A percentile compares a stretch with the other conserved stretches of the same genome.
Evolutionary conservation across 2,113 vertebrate genomes (phyloP).

Genomic region (Sclerurus mexicanus): DNA sequence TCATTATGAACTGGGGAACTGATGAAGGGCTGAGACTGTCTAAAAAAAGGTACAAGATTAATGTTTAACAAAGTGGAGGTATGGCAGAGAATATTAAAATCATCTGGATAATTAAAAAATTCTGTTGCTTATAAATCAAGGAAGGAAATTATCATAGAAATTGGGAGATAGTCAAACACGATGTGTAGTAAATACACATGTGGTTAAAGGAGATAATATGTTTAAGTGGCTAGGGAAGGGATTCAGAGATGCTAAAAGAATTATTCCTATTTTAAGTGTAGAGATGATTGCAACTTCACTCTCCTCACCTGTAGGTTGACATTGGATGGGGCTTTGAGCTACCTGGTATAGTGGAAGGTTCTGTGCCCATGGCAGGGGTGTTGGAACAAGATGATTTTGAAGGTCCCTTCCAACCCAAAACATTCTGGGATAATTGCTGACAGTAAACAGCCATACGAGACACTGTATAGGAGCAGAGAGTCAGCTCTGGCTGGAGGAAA

Average conservation of each 20-base stretch:
- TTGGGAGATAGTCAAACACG: not conserved
- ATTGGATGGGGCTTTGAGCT: not conserved
- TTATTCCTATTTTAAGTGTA: not conserved
- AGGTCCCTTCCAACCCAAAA: not conserved
- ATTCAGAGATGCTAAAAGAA: not conserved
- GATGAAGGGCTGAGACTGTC: not conserved
- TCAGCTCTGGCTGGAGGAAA: not conserved
- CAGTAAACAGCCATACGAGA: not conserved
- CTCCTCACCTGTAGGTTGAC: not conserved
- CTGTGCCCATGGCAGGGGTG: not conserved
- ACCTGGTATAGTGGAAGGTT: not conserved
- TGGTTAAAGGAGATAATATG: not conserved
- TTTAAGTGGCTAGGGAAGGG: not conserved
- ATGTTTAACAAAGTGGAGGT: constrained; percentile 36
- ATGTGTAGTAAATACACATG: constrained; percentile 20
- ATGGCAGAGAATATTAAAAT: constrained; percentile 51
- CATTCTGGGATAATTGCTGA: not conserved
- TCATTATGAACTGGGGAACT: not conserved
- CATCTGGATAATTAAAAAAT: constrained; percentile 49
- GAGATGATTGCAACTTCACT: not conserved
- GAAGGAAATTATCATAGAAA: constrained; percentile 55
- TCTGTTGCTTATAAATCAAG: constrained; percentile 40
- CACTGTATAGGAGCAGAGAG: not conserved
- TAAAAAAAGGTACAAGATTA: constrained; percentile 13
- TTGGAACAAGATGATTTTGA: not conserved